Conservation (phyloP, 2,113 vertebrate genomes). For the Osmerus eperlanus region DNA sequence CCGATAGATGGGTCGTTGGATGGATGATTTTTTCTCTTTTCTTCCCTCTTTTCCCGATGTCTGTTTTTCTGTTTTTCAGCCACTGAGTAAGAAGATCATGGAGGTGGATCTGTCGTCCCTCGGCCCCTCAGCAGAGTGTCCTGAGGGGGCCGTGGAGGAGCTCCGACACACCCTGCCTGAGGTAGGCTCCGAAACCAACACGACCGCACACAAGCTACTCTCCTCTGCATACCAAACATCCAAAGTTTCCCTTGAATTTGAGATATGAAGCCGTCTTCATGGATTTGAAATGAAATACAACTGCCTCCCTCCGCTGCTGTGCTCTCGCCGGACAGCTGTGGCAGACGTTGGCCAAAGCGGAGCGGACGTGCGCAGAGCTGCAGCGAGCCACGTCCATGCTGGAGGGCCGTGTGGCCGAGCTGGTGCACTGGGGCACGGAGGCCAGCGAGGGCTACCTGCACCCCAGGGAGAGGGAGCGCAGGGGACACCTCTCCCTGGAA, state of each 20-base stretch:
- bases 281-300: too few relatives aligned
- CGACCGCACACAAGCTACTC: too few relatives aligned
- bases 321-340: constrained; percentile 13
- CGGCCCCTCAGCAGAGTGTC: constrained; percentile 35
- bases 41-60: neutral
- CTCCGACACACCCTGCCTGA: constrained; percentile 43
- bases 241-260: too few relatives aligned
- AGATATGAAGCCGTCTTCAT: too few relatives aligned
- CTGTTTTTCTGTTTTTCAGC: constrained; percentile 28
- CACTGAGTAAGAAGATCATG: constrained; percentile 51
- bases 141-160: constrained; percentile 34
- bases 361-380: constrained; percentile 46
- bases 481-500: constrained; percentile 6
- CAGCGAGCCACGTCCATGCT: constrained; percentile 49
- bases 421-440: constrained; percentile 54
- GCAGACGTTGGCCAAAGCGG: constrained; percentile 45
- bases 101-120: constrained; percentile 41
- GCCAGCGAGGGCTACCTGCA: constrained; percentile 46
- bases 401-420: constrained; percentile 55
- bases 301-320: too few relatives aligned
- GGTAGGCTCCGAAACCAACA: constrained; percentile 33
- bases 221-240: too few relatives aligned
- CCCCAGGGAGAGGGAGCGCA: constrained; percentile 28
- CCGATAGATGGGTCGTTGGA: neutral
- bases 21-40: neutral